phyloP scores from a whole-genome alignment of 2,888 invertebrate genomes.

The Malacosoma neustria region DNA sequence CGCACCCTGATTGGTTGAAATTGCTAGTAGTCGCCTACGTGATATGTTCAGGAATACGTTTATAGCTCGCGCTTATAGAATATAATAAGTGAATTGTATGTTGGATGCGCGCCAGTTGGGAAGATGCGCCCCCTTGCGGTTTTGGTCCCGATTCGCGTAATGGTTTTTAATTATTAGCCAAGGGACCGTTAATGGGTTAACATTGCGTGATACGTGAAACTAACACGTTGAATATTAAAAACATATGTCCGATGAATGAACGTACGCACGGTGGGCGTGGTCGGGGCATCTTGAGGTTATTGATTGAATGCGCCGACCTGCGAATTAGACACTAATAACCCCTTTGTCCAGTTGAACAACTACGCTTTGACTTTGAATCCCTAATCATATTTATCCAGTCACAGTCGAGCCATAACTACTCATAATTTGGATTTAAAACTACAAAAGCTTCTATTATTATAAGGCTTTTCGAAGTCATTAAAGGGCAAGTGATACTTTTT shows the following conservation, averaged over 20 bases:
- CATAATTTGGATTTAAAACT: not conserved
- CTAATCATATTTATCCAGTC: not conserved
- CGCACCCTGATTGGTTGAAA: constrained; percentile 73
- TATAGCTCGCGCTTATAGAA: constrained; percentile 70
- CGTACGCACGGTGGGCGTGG: constrained; percentile 27
- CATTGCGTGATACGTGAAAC: constrained; percentile 28
- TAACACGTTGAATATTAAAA: constrained; percentile 32
- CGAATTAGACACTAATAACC: not conserved
- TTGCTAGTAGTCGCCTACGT: constrained; percentile 72
- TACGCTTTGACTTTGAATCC: not conserved
- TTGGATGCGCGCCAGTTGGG: constrained; percentile 63
- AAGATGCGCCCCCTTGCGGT: constrained; percentile 51
- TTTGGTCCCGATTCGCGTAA: constrained; percentile 50
- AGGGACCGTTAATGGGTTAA: constrained; percentile 47
- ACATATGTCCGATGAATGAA: constrained; percentile 31
- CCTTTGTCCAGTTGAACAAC: not conserved
- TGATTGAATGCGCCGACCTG: constrained; percentile 8
- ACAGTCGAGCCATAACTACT: not conserved
- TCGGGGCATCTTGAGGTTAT: constrained; percentile 14
- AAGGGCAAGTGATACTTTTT: too few species aligned
- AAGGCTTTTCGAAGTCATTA: too few species aligned
- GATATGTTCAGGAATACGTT: constrained; percentile 74
- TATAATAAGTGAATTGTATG: constrained; percentile 70
- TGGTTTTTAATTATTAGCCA: constrained; percentile 58
- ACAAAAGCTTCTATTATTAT: too few species aligned